A percentile compares a stretch with the other conserved stretches of the same genome.
Evolutionary conservation across 2,113 vertebrate genomes (phyloP).

Genomic region (Melanocharis versteri): DNA sequence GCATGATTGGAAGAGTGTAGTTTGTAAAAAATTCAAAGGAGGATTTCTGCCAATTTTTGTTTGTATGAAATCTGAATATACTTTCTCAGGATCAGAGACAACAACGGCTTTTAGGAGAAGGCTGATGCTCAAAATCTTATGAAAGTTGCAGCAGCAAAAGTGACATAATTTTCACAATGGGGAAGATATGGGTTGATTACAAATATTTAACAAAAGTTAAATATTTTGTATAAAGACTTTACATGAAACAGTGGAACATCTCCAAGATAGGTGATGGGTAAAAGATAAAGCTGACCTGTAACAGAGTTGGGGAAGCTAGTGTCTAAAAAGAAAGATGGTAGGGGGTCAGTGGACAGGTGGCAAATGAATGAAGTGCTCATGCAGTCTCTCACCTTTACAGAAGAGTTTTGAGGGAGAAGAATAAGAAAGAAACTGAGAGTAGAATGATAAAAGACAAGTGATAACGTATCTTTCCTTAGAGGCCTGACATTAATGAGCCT

Average conservation of each 20-base stretch:
- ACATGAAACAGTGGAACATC: not conserved
- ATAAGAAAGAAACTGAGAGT: not conserved
- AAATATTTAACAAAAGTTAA: not conserved
- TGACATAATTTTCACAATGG: not conserved
- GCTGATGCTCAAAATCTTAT: not conserved
- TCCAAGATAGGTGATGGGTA: not conserved
- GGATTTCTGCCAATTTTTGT: not conserved
- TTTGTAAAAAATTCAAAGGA: not conserved
- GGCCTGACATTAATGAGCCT: not conserved
- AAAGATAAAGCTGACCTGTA: not conserved
- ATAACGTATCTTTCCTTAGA: not conserved
- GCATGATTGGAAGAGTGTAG: not conserved
- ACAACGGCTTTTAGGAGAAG: not conserved
- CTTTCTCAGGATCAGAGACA: not conserved
- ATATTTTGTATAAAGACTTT: not conserved
- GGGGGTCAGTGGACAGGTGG: not conserved
- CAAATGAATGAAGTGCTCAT: not conserved
- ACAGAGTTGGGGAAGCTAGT: not conserved
- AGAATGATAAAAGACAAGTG: not conserved
- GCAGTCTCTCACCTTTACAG: not conserved
- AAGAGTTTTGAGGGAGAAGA: not conserved
- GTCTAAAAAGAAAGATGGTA: not conserved
- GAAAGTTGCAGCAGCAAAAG: not conserved
- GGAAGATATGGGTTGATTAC: not conserved
- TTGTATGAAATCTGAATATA: not conserved